Base-by-base conservation (phyloP, 2,888 invertebrate genomes). In the Luperina testacea region DNA sequence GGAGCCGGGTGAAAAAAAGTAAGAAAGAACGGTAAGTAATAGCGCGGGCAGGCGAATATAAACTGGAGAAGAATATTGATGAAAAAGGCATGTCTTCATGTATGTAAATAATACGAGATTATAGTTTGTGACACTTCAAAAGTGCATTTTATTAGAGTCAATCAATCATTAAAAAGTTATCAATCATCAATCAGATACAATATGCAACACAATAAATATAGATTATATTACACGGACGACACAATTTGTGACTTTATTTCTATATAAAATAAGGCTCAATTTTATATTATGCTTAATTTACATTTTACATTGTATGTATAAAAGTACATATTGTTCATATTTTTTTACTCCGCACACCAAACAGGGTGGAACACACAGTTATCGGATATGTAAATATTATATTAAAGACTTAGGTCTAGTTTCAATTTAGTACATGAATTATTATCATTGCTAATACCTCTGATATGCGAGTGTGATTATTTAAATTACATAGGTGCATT, bases 81-180 rank as follows among this genome's bases (percentile, higher is more conserved):
- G 57, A 59, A 59, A 20, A 48, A 51, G 4, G 11, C 4, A 24
- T 57, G n/a, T 24, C 51, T 2, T 2, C 7, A 51, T 20, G 4
- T 57, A 24, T n/a, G 57, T 24, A n/a, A 82, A 77, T 85, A 84
- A 86, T 68, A 89, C 87, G 81, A 70, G 32, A 69, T 13, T 74
- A 86, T 92, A 92, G 92, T 92, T 84, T 82, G 95, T 95, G 94
- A 93, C 96, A 96, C 96, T 95, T 95, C 87, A 90, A 87, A 94
- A 96, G 96, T 96, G 96, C 93, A 92, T 94, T 96, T 96, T 93
- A 96, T 96, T 95, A 94, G 92, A 92, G 90, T 92, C 90, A 91
- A 87, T 90, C 88, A 92, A 94, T 95, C 94, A 95, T 92, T 96
- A 95, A 92, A 95, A 94, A 94, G 93, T 91, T 92, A 91, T 91